These are phyloP conservation scores for Drosophila mojavensis DNA, from an alignment of 1,140 invertebrate species.

Conservation along the genomic window DNA sequence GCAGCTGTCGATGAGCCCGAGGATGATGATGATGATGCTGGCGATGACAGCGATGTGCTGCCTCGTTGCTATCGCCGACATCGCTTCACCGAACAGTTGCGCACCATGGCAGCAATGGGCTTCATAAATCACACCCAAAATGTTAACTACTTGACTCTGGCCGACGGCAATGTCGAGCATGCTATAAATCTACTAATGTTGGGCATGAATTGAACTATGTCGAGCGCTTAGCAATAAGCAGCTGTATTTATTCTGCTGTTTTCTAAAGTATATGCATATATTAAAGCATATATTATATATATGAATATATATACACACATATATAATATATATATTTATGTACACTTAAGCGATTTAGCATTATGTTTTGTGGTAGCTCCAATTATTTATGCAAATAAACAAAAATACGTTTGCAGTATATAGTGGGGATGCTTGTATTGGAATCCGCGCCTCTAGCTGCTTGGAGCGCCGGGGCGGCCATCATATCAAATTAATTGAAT, in stretches of 20 bases:
- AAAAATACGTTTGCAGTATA: constrained; percentile 42
- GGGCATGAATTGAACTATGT: constrained; percentile 63
- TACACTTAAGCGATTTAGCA: constrained; percentile 51
- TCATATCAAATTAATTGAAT: constrained; percentile 44
- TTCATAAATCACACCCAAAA: constrained; percentile 93
- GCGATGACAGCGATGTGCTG: constrained; percentile 71
- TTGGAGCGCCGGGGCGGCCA: constrained; percentile 26
- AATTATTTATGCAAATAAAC: constrained; percentile 45
- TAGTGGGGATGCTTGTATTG: constrained; percentile 33
- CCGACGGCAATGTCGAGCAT: constrained; percentile 93
- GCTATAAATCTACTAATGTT: constrained; percentile 92
- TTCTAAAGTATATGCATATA: constrained; percentile 31
- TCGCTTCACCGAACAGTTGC: constrained; percentile 87
- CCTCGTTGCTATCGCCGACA: constrained; percentile 69
- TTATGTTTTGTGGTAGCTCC: constrained; percentile 37
- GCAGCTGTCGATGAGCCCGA: constrained; percentile 21
- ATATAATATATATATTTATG: constrained; percentile 21
- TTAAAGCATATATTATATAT: constrained; percentile 12
- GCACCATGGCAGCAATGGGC: constrained; percentile 94
- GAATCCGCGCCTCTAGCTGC: constrained; percentile 1
- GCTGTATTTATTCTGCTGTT: constrained; percentile 61
- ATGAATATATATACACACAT: constrained; percentile 6
- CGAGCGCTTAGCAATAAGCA: constrained; percentile 19
- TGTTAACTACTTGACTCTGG: constrained; percentile 91
- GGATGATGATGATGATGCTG: constrained; percentile 57